These are phyloP conservation scores for Ellobius talpinus DNA, from an alignment of 2,113 vertebrate species.

Conservation along the genomic window DNA sequence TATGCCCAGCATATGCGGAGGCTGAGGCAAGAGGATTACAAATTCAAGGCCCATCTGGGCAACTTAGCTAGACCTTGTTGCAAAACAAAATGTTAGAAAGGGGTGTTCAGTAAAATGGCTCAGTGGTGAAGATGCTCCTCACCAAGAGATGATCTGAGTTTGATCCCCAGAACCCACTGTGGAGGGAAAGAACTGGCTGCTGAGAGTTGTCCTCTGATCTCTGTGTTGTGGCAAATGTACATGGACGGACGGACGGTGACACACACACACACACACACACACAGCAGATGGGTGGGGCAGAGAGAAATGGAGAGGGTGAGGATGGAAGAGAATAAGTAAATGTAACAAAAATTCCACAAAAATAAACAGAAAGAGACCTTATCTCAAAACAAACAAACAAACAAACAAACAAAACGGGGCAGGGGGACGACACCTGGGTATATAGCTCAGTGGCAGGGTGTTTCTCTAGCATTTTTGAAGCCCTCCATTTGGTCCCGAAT, in stretches of 20 bases:
- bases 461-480: not conserved
- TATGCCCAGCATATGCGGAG: not conserved
- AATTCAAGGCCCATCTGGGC: not conserved
- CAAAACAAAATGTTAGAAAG: not conserved
- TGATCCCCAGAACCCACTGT: not conserved
- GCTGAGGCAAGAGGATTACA: not conserved
- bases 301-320: not conserved
- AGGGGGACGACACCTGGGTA: not conserved
- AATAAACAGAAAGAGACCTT: not conserved
- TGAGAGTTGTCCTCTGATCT: not conserved
- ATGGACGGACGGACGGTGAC: not conserved
- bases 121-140: not conserved
- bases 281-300: too few relatives aligned
- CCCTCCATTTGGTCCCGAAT: not conserved
- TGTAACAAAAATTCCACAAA: not conserved
- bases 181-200: not conserved
- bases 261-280: not conserved
- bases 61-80: not conserved
- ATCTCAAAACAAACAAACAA: too few relatives aligned
- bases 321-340: not conserved
- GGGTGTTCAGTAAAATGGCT: not conserved
- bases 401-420: too few relatives aligned
- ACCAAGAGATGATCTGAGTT: not conserved
- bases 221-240: not conserved
- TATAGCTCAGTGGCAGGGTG: not conserved